A percentile compares a stretch with the other conserved stretches of the same genome.
Evolutionary conservation across 2,797 vertebrate species (phyloP).

Genomic region (Erithacus rubecula): DNA sequence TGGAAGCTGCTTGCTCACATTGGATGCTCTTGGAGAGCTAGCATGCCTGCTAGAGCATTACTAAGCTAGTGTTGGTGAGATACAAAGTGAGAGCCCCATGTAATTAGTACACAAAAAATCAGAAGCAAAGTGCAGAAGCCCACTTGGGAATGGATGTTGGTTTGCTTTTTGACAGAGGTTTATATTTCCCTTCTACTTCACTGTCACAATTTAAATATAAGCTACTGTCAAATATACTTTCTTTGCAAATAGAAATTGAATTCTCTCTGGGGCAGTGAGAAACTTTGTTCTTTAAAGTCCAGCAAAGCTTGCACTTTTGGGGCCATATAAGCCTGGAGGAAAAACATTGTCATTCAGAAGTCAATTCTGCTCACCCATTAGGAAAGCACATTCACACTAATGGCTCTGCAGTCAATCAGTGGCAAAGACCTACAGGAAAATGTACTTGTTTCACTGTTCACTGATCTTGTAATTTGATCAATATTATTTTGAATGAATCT

Average conservation of each 20-base stretch:
- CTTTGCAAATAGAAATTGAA: neutral
- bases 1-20: neutral
- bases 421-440: slow-evolving; percentile 61
- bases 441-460: slow-evolving; percentile 64
- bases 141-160: neutral
- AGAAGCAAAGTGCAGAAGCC: neutral
- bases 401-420: slow-evolving; percentile 53
- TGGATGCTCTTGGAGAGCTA: neutral
- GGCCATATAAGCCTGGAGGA: slow-evolving; percentile 23
- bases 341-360: slow-evolving; percentile 63
- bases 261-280: neutral
- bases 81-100: neutral
- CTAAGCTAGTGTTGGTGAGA: neutral
- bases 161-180: neutral
- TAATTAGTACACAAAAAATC: neutral
- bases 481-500: slow-evolving; percentile 70
- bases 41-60: neutral
- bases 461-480: slow-evolving; percentile 70
- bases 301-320: slow-evolving; percentile 50
- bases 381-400: slow-evolving; percentile 56
- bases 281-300: slow-evolving; percentile 48
- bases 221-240: neutral
- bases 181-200: neutral
- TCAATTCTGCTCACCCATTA: slow-evolving; percentile 66
- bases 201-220: neutral